These are phyloP conservation scores for Grallaria varia DNA, from an alignment of 2,113 vertebrate species.

Conservation along the genomic window DNA sequence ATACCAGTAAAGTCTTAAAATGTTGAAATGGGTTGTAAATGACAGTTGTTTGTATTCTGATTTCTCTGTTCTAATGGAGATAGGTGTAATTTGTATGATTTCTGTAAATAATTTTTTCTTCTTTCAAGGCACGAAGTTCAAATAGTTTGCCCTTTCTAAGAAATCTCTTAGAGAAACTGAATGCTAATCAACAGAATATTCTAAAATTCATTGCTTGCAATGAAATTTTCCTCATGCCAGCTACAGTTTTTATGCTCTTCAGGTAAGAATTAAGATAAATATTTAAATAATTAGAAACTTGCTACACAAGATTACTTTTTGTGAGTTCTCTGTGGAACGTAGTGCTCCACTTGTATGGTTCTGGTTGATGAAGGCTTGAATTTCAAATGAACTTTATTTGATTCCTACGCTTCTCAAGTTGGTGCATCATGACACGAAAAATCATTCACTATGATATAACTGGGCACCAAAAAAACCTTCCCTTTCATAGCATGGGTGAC, in stretches of 20 bases:
- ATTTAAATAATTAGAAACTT: neutral
- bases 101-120: constrained; percentile 14
- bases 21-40: neutral
- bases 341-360: neutral
- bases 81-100: neutral
- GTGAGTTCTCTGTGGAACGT: neutral
- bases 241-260: constrained; percentile 97
- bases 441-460: neutral
- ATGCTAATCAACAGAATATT: constrained; percentile 95
- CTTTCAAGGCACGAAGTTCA: constrained; percentile 84
- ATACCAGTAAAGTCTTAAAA: neutral
- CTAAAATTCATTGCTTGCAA: constrained; percentile 98
- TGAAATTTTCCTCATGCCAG: constrained; percentile 98
- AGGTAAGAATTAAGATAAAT: constrained; percentile 78
- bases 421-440: neutral
- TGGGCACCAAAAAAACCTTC: neutral
- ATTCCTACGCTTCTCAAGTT: neutral
- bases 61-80: neutral
- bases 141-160: constrained; percentile 88
- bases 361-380: neutral
- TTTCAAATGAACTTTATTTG: neutral
- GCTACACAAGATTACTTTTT: neutral
- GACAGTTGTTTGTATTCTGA: neutral
- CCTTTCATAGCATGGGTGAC: neutral
- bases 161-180: constrained; percentile 90